Evolutionary conservation across 1,140 invertebrate species (phyloP), one percentile per base, ranked within the genome.

Genomic region (Ectropis grisescens): DNA sequence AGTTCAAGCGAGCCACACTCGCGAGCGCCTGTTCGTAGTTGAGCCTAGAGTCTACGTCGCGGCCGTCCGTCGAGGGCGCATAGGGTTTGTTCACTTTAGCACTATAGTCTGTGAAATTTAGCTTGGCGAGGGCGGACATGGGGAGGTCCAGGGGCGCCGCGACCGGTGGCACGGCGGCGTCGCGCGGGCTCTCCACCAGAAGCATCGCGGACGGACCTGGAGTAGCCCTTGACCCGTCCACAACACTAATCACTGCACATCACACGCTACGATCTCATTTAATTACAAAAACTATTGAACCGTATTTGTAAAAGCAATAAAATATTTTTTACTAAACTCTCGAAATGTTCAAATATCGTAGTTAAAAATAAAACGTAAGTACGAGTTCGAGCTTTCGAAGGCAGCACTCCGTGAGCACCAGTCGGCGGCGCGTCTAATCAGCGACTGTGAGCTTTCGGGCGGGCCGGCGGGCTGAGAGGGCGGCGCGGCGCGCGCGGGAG

Each of bases 401-500:
- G 33, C 13, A 12, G 8, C 4, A 23, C 6, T n/a, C 6, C 23
- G 25, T 29, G 47, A 64, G 58, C 58, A 74, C 67, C 58, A 43
- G 35, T 16, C 47, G 48, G 48, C 50, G 49, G 45, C 49, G 58
- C 64, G 70, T 51, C 61, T 69, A 61, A 62, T 55, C 50, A 51
- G 50, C 45, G 59, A 74, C 71, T 72, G 56, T 26, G 71, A 81
- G 74, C 74, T 82, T 79, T 78, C 75, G 74, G 69, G 67, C 78
- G 79, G 76, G 53, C 54, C 62, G 69, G 67, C 78, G 79, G 76
- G 53, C 54, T 61, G 64, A 69, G 66, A 70, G 66, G 62, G 72
- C 72, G 69, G 71, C 64, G 62, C 53, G 14, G 29, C 52, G 51
- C 45, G 28, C 39, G 37, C 36, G 33, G 33, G 33, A 43, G 47